Evolutionary conservation across 2,888 invertebrate species (phyloP), one percentile per base, ranked within the genome.

Genomic region (Stictocephala bisonia): DNA sequence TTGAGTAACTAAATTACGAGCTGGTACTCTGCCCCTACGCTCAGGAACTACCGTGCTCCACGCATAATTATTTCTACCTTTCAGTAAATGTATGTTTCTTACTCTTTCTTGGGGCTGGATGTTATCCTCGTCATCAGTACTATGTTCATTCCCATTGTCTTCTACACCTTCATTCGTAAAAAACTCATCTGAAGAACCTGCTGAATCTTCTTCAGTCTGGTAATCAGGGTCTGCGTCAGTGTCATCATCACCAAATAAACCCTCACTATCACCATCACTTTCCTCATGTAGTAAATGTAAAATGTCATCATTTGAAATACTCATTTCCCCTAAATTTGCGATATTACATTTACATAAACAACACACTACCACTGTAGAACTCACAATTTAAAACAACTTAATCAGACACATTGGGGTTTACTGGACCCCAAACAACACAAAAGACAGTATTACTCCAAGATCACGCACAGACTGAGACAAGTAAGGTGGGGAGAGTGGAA

Each of bases 1-100:
- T 35, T 35, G 40, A 35, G 40, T 35, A 35, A 35, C 40, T 35
- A 35, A 35, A 11, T 44, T 44, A 44, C 44, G 13, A 44, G 44
- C 44, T 44, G 44, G 44, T 44, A 44, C 44, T 44, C 44, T 44
- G 44, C 44, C 44, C 13, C 44, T n/a, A n/a, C n/a, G n/a, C n/a
- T n/a, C n/a, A n/a, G n/a, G n/a, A n/a, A n/a, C n/a, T n/a, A n/a
- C n/a, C 3, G 44, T 44, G 13, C 44, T 44, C 44, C 44, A 44
- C 44, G 13, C 44, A 44, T 44, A 44, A 44, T 44, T 44, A 44
- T 44, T 44, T 44, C 18, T 44, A 44, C 44, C 44, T 44, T 11
- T 44, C 44, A 44, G 18, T 11, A 44, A 44, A 44, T 44, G 3
- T 44, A 6, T 11, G 44, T 44, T 44, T 44, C 44, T 44, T 35